These are phyloP conservation scores for Brachyptera putata DNA, from an alignment of 2,888 invertebrate genomes.

Conservation along the genomic window DNA sequence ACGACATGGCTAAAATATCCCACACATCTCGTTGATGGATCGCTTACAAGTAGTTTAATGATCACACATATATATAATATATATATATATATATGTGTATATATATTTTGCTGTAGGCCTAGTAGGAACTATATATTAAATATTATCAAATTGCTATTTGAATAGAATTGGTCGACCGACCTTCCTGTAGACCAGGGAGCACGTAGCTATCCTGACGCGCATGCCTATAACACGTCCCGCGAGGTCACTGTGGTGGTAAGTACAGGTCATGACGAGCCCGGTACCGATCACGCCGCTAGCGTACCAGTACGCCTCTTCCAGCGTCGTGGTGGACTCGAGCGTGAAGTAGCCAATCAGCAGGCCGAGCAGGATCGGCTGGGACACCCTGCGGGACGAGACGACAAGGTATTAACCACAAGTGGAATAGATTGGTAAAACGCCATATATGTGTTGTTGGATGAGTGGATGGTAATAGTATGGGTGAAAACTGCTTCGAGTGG, in stretches of 20 bases:
- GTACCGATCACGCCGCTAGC: slow-evolving; percentile 57
- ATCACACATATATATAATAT: too few species aligned
- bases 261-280: slow-evolving; percentile 47
- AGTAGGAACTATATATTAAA: too few species aligned
- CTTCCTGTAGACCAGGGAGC: slow-evolving; percentile 79
- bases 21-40: too few species aligned
- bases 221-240: slow-evolving; percentile 65
- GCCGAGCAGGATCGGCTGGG: slow-evolving; percentile 61
- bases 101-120: too few species aligned
- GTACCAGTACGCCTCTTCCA: slow-evolving; percentile 60
- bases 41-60: too few species aligned
- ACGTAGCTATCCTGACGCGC: slow-evolving; percentile 70
- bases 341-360: slow-evolving; percentile 63
- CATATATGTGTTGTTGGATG: too few species aligned
- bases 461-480: too few species aligned
- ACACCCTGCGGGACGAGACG: slow-evolving; percentile 32
- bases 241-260: slow-evolving; percentile 46
- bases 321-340: slow-evolving; percentile 48
- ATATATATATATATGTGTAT: too few species aligned
- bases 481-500: too few species aligned
- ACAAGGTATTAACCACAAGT: background rate
- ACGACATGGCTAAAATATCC: too few species aligned
- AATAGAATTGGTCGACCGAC: too few species aligned
- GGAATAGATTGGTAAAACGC: background rate
- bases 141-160: too few species aligned